Base-by-base conservation (phyloP, 2,888 invertebrate genomes). In the Lasioglossum villosulum region DNA sequence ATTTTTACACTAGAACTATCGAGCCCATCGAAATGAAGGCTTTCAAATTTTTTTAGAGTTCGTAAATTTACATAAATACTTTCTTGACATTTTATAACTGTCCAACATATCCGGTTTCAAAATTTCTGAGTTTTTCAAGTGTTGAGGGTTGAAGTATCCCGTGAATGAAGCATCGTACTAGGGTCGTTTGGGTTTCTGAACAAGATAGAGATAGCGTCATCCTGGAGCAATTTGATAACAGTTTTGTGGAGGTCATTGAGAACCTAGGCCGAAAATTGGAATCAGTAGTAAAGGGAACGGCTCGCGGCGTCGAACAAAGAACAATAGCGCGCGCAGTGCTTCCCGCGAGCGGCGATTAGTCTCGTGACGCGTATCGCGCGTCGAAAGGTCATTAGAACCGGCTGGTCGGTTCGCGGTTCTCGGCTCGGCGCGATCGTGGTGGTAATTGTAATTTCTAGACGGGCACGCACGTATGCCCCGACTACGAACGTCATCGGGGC, bases 361-460 rank as follows among this genome's bases (percentile, higher is more conserved):
- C 89, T 84, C 84, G 83, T 88, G 88, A 83, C 87, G 86, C 84
- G 86, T 90, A 86, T 88, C 86, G 82, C 86, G 85, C 87, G 83
- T 80, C 87, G 89, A 92, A 89, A 88, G 91, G 86, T 90, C 89
- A 89, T 92, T 90, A 90, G 86, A 90, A 88, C 86, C 89, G 88
- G 86, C 83, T 84, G 88, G 77, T 42, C 80, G 83, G 74, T 74
- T 77, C 71, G 66, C 82, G 72, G 23, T 70, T 78, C 77, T 16
- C 27, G 79, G 30, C 63, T 6, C 12, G 86, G 76, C 80, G 73
- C 83, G 91, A 80, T 82, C 88, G 39, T 39, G 39, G 83, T 79
- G 88, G 81, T 39, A 78, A 90, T 86, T 86, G 90, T 86, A 90
- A 90, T 90, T 89, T 88, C 91, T 85, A 88, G 84, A 83, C 81